Conservation (phyloP, 2,888 invertebrate genomes). For the Aspidiotus rigidus region DNA sequence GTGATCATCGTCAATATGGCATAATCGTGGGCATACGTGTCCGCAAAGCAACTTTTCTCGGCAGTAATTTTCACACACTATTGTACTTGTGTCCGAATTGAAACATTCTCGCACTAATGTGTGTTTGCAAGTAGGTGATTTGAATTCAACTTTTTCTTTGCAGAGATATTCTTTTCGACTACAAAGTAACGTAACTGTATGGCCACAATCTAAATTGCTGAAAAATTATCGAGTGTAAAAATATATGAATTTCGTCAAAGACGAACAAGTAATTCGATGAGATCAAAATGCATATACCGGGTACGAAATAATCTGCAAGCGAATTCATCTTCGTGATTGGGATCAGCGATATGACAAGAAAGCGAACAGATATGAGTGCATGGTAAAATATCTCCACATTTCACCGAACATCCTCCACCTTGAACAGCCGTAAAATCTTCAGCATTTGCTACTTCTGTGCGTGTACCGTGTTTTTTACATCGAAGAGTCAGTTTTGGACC, state of each 20-base stretch:
- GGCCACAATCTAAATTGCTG: no score
- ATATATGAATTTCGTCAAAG: no score
- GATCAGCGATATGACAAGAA: constrained; percentile 54
- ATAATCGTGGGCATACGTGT: constrained; percentile 51
- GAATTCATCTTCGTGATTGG: constrained; percentile 45
- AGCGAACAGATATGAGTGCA: constrained; percentile 57
- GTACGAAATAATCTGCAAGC: neutral
- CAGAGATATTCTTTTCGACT: constrained; percentile 23
- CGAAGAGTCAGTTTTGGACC: constrained; percentile 41
- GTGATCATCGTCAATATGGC: constrained; percentile 53
- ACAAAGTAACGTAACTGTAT: no score
- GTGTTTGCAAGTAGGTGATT: constrained; percentile 43
- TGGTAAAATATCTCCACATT: constrained; percentile 47
- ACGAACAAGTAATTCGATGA: no score
- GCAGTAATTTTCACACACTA: constrained; percentile 46
- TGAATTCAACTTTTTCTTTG: constrained; percentile 23
- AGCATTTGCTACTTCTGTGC: constrained; percentile 42
- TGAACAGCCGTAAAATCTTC: constrained; percentile 41
- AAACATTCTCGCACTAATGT: constrained; percentile 40
- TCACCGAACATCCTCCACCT: constrained; percentile 54
- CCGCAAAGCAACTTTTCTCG: constrained; percentile 52
- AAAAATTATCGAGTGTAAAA: no score
- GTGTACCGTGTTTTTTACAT: constrained; percentile 48
- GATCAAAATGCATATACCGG: no score
- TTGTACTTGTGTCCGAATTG: constrained; percentile 22